Base-by-base conservation (phyloP, 2,888 invertebrate species). In the Trachelus stipa region DNA sequence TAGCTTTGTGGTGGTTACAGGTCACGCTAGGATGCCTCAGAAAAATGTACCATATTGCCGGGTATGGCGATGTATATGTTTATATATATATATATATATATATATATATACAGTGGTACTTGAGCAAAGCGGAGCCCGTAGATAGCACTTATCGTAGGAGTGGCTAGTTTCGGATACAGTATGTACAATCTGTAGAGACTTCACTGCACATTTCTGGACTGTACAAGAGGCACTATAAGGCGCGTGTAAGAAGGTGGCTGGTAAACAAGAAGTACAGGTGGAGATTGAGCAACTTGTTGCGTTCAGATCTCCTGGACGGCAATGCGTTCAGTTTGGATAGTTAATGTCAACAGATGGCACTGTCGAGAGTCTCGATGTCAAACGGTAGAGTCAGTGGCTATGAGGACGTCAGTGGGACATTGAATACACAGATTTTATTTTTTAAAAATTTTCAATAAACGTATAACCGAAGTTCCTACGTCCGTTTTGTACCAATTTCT, bases 231-330 rank as follows among this genome's bases (percentile, higher is more conserved):
- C 6, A 23, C 56, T 23, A 9, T 56, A 34, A 4, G 37, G 74
- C 74, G 74, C 74, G 74, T n/a, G 74, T 30, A 34, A 12, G 37
- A 30, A 79, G 84, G 81, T 87, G 81, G 82, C 79, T 82, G 84
- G 85, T 83, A 85, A 86, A 88, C 86, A 85, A 87, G 87, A 87
- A 84, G 83, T 84, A 85, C 87, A 87, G 87, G 87, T 88, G 87
- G 86, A 86, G 86, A 86, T 88, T 87, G 85, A 86, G 86, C 88
- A 88, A 89, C 89, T 88, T 88, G 89, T 89, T 88, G 87, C 87
- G 34, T 40, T 84, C 15, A 9, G 56, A 56, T 56, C 9, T 56
- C 0, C 82, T 84, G 85, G 84, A 85, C 82, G 86, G 73, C 69
- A 33, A 80, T 80, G 81, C 76, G 79, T 81, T 85, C 80, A 80